A percentile compares a stretch with the other conserved stretches of the same genome.
phyloP scores from a whole-genome alignment of 2,888 invertebrate genomes.

The Ligdia adustata region DNA sequence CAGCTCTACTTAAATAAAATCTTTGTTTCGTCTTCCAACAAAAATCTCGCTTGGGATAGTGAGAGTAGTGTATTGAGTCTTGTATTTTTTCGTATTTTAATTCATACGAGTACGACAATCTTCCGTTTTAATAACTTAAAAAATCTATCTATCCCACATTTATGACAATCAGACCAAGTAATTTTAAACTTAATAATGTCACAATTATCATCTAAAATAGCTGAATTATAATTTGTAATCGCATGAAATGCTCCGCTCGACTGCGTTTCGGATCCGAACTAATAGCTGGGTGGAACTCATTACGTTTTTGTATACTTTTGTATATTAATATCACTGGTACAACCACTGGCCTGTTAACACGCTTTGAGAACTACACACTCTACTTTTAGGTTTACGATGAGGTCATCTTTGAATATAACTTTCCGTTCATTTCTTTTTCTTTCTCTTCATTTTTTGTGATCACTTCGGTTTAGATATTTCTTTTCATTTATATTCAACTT shows the following conservation, averaged over 20 bases:
- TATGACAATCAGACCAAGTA: conserved; percentile 14
- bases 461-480: no score
- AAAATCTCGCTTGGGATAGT: no score
- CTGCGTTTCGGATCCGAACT: conserved; percentile 31
- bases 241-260: conserved; percentile 28
- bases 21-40: no score
- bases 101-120: no score
- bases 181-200: conserved; percentile 24
- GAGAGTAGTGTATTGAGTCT: no score
- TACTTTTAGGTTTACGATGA: conserved; percentile 15
- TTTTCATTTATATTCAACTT: no score
- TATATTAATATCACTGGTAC: conserved; percentile 20
- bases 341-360: conserved; percentile 21
- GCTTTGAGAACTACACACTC: conserved; percentile 18
- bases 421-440: not conserved
- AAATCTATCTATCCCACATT: not conserved
- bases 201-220: conserved; percentile 21
- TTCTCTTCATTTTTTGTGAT: no score
- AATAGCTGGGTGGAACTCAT: conserved; percentile 23
- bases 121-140: no score
- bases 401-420: conserved; percentile 23
- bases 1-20: no score
- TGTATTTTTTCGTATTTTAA: no score
- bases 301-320: conserved; percentile 28
- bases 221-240: conserved; percentile 31